These are phyloP conservation scores for Phrynosoma platyrhinos DNA, from an alignment of 2,113 vertebrate species.

Conservation along the genomic window DNA sequence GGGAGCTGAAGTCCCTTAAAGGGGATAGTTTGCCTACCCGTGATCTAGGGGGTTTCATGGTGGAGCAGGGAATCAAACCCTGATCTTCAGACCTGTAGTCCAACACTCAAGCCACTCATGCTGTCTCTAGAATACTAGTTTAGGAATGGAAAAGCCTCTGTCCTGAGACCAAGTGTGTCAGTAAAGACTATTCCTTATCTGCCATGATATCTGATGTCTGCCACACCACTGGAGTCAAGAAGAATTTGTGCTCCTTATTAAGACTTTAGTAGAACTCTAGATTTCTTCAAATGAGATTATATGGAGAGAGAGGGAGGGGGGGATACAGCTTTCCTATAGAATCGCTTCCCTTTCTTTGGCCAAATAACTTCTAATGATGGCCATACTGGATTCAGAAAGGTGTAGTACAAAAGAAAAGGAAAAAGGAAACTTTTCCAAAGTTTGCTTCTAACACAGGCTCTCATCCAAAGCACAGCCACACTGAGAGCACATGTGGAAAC, in stretches of 20 bases:
- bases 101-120: too few species aligned
- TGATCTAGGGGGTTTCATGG: too few species aligned
- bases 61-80: too few species aligned
- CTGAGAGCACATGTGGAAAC: not conserved
- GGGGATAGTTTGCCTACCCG: too few species aligned
- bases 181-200: not conserved
- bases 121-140: too few species aligned
- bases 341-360: not conserved
- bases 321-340: not conserved
- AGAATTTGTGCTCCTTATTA: not conserved
- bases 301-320: too few species aligned
- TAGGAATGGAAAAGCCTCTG: not conserved
- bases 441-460: not conserved
- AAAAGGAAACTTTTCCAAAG: not conserved
- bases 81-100: too few species aligned
- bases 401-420: too few species aligned
- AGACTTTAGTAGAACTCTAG: not conserved
- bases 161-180: not conserved
- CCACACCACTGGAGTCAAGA: not conserved
- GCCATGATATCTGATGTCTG: not conserved
- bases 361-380: not conserved
- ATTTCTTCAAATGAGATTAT: too few species aligned
- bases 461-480: not conserved
- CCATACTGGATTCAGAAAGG: too few species aligned
- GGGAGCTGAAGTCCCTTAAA: too few species aligned